A percentile compares a stretch with the other conserved stretches of the same genome.
Conservation (phyloP, 2,888 invertebrate species). For the Apamea sordens region DNA sequence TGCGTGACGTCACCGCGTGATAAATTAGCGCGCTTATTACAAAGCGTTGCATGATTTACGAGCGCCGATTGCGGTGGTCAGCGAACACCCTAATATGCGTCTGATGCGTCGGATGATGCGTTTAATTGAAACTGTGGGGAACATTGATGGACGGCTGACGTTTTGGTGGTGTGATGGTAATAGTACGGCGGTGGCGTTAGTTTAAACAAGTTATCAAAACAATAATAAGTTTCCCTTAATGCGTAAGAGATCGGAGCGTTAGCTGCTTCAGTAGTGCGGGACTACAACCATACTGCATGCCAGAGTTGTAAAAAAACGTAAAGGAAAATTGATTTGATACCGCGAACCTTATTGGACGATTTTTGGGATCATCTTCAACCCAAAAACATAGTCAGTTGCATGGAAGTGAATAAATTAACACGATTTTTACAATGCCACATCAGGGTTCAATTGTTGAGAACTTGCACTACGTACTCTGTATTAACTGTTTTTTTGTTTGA, state of each 20-base stretch:
- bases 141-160: neutral
- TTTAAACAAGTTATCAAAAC: neutral
- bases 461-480: neutral
- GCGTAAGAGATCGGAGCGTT: neutral
- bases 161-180: neutral
- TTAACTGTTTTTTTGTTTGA: neutral
- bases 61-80: constrained; percentile 57
- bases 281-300: neutral
- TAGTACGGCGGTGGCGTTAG: too few species aligned
- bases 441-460: neutral
- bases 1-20: constrained; percentile 55
- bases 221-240: neutral
- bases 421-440: neutral
- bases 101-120: constrained; percentile 8
- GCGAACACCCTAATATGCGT: constrained; percentile 38
- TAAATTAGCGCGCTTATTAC: constrained; percentile 63
- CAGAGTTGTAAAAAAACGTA: neutral
- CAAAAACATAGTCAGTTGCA: neutral
- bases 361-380: too few species aligned
- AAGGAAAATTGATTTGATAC: neutral
- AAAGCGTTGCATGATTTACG: constrained; percentile 60
- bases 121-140: constrained; percentile 28
- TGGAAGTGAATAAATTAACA: neutral
- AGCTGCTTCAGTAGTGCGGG: neutral
- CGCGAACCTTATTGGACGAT: neutral